A percentile compares a stretch with the other conserved stretches of the same genome.
Conservation (phyloP, 2,888 invertebrate genomes). For the Vesta saturnalis region DNA sequence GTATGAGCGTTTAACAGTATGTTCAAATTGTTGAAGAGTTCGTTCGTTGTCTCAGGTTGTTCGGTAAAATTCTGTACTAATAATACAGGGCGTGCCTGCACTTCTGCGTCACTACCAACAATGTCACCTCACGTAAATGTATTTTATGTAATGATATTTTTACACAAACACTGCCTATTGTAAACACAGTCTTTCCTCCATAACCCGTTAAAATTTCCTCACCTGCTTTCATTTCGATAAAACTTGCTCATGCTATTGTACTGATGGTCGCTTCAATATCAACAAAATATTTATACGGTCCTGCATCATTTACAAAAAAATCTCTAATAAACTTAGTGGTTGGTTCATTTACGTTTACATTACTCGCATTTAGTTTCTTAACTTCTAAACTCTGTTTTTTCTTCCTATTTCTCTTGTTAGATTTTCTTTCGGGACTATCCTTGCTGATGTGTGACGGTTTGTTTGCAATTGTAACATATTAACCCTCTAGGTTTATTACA, state of each 20-base stretch:
- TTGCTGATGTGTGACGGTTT: too few relatives aligned
- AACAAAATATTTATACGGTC: not conserved
- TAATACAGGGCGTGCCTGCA: not conserved
- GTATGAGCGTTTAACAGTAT: not conserved
- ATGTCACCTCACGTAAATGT: too few relatives aligned
- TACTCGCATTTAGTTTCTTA: not conserved
- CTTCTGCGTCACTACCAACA: not conserved
- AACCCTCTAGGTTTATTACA: too few relatives aligned
- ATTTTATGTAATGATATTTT: not conserved
- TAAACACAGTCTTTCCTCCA: not conserved
- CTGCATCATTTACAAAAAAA: not conserved
- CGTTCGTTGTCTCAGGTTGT: not conserved
- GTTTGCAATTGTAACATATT: too few relatives aligned
- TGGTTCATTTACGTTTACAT: not conserved
- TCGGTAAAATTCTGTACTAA: constrained; percentile 10
- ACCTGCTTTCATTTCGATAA: not conserved
- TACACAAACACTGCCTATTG: not conserved
- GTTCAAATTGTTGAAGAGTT: not conserved
- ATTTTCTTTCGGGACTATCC: too few relatives aligned
- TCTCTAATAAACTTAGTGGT: not conserved
- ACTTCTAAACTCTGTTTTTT: not conserved
- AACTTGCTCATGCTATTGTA: not conserved
- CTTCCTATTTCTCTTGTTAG: too few relatives aligned
- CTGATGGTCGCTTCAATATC: not conserved
- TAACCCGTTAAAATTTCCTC: not conserved